Percentiles rank a stretch among this genome's conserved stretches.
phyloP scores from a whole-genome alignment of 2,888 invertebrate species.

The Schizaphis graminum region DNA sequence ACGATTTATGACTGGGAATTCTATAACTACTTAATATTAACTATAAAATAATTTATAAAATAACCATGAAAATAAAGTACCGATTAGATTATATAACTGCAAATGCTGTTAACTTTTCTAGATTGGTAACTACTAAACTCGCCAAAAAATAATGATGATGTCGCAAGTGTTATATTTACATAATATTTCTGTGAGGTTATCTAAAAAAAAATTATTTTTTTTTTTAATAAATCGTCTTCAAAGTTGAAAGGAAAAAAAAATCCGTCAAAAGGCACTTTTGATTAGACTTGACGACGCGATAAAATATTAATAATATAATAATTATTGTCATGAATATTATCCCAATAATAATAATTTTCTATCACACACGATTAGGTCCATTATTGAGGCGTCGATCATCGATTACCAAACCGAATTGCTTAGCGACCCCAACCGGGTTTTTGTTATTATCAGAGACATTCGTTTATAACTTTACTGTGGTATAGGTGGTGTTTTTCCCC shows the following conservation, averaged over 20 bases:
- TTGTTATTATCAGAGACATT: constrained; percentile 26
- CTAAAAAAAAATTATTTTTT: not conserved
- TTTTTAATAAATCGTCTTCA: not conserved
- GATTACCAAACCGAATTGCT: constrained; percentile 30
- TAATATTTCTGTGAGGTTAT: not conserved
- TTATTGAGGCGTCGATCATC: constrained; percentile 12
- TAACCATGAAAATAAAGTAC: not conserved
- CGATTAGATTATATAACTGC: not conserved
- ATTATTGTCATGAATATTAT: constrained; percentile 13
- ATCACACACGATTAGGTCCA: constrained; percentile 32
- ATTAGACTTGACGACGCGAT: not conserved
- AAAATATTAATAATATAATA: constrained; percentile 3
- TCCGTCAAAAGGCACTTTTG: not conserved
- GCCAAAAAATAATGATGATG: not conserved
- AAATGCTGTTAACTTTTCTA: not conserved
- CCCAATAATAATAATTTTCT: constrained; percentile 16
- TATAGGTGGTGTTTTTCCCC: not conserved
- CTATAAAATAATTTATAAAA: not conserved
- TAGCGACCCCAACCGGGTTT: constrained; percentile 35
- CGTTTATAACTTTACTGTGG: constrained; percentile 30
- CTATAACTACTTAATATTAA: not conserved
- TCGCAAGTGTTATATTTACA: not conserved
- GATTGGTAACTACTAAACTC: not conserved
- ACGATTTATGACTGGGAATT: not conserved
- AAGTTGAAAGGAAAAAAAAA: not conserved